These are phyloP conservation scores for Periophthalmus modestus DNA, from an alignment of 2,113 vertebrate genomes.

Conservation along the genomic window DNA sequence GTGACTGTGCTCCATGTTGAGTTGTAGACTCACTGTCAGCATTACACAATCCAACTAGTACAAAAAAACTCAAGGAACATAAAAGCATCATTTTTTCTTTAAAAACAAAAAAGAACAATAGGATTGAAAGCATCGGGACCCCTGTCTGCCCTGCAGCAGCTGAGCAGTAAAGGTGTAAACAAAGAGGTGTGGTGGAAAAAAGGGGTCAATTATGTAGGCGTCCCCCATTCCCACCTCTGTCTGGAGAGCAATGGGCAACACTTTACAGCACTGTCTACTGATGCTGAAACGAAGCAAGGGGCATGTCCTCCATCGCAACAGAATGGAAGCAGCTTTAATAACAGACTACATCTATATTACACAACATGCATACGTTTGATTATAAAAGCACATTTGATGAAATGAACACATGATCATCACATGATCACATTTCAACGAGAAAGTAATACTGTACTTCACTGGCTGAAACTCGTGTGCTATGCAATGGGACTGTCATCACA, in stretches of 20 bases:
- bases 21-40: constrained; percentile 10
- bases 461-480: too few relatives aligned
- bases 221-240: constrained; percentile 53
- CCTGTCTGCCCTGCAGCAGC: background rate
- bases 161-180: constrained; percentile 49
- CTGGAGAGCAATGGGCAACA: constrained; percentile 8
- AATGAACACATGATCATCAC: background rate
- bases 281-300: background rate
- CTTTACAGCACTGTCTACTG: background rate
- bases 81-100: constrained; percentile 31
- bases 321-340: too few relatives aligned
- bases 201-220: constrained; percentile 55
- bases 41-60: constrained; percentile 1
- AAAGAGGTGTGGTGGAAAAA: constrained; percentile 54
- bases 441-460: background rate
- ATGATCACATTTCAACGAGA: background rate
- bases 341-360: too few relatives aligned
- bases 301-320: too few relatives aligned
- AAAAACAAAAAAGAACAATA: background rate
- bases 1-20: constrained; percentile 43
- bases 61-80: constrained; percentile 14
- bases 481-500: too few relatives aligned
- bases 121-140: background rate
- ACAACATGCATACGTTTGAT: background rate
- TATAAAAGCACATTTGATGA: background rate